Percentiles rank a stretch among this genome's conserved stretches.
Conservation (phyloP, 2,113 vertebrate species). For the Leptobrachium leishanense region DNA sequence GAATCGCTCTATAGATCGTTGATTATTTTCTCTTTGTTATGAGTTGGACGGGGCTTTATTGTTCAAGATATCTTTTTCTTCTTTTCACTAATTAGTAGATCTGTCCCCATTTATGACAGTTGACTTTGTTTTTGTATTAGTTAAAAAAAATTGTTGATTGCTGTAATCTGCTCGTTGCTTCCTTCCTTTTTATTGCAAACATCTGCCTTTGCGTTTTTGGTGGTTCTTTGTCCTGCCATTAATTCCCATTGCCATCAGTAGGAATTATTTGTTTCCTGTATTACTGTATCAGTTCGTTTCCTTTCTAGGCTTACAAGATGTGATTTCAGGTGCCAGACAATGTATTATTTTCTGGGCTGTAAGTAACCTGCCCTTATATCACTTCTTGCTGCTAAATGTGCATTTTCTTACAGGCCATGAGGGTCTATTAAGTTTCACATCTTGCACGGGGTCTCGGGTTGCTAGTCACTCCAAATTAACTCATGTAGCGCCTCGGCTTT, state of each 20-base stretch:
- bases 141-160: not conserved
- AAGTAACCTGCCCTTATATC: not conserved
- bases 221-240: not conserved
- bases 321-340: not conserved
- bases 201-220: not conserved
- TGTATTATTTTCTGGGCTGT: not conserved
- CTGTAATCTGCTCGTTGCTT: not conserved
- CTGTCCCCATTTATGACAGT: too few species aligned
- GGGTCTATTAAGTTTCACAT: not conserved
- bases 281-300: not conserved
- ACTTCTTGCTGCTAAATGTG: not conserved
- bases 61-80: too few species aligned
- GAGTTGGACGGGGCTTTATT: too few species aligned
- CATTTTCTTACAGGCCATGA: not conserved
- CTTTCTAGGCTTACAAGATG: not conserved
- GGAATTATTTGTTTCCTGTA: not conserved
- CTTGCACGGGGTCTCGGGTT: not conserved
- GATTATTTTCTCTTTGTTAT: too few species aligned
- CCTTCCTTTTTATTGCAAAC: not conserved
- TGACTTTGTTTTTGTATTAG: not conserved
- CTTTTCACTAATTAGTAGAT: too few species aligned
- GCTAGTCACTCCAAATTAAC: not conserved
- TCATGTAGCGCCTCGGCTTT: too few species aligned
- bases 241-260: slow-evolving; percentile 1
- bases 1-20: too few species aligned